A percentile compares a stretch with the other conserved stretches of the same genome.
Evolutionary conservation across 2,888 invertebrate species (phyloP).

Genomic region (Caenorhabditis becei): DNA sequence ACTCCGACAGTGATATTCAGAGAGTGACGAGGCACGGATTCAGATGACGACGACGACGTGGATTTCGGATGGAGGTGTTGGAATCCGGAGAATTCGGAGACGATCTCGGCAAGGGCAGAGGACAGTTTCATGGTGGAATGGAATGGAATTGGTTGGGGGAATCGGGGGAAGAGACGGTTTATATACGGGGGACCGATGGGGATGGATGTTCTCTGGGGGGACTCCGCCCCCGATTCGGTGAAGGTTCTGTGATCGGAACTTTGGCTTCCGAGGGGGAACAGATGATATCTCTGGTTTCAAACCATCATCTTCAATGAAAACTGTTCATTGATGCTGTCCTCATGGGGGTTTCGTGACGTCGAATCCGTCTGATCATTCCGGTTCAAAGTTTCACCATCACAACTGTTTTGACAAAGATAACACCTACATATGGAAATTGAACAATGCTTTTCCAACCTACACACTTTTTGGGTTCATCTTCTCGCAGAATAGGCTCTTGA

Average conservation of each 20-base stretch:
- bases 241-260: constrained; percentile 9
- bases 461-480: background rate
- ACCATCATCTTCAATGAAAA: constrained; percentile 10
- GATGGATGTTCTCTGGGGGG: background rate
- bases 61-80: constrained; percentile 13
- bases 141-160: background rate
- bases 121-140: constrained; percentile 37
- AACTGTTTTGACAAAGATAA: background rate
- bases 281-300: background rate
- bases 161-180: background rate
- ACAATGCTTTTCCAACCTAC: too few relatives aligned
- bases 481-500: background rate
- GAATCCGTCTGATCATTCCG: background rate
- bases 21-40: constrained; percentile 26
- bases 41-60: background rate
- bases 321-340: background rate
- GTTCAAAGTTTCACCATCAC: background rate
- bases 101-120: constrained; percentile 39
- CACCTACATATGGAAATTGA: too few relatives aligned
- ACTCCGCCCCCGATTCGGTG: constrained; percentile 1
- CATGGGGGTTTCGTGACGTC: background rate
- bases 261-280: background rate
- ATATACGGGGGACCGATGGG: background rate
- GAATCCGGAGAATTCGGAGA: constrained; percentile 46
- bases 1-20: constrained; percentile 42